Percentiles rank a stretch among this genome's conserved stretches.
phyloP scores from a whole-genome alignment of 2,113 vertebrate genomes.

The Cacatua alba region DNA sequence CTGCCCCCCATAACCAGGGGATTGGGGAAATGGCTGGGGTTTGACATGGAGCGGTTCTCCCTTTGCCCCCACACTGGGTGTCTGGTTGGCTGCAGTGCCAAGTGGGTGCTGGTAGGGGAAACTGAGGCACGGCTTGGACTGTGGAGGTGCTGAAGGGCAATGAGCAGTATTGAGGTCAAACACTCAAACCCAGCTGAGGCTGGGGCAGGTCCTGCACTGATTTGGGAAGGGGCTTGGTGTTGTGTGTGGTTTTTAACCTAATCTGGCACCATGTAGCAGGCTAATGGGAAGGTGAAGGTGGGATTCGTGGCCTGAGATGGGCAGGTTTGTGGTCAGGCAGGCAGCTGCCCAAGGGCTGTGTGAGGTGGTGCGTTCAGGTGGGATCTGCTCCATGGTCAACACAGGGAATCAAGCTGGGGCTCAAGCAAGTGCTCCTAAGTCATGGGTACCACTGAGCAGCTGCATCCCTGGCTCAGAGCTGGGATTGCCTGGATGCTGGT shows the following conservation, averaged over 20 bases:
- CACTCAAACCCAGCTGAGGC: not conserved
- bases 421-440: accelerated
- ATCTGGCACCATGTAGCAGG: accelerated
- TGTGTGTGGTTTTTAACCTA: not conserved
- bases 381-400: not conserved
- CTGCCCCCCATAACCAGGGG: not conserved
- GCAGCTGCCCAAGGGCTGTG: not conserved
- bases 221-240: accelerated
- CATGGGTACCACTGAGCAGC: too few relatives aligned
- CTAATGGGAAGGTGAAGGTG: not conserved
- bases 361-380: not conserved
- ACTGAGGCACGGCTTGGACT: not conserved
- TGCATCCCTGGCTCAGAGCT: not conserved
- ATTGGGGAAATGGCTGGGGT: not conserved
- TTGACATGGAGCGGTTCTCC: accelerated
- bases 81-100: not conserved
- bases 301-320: not conserved
- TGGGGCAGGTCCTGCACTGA: too few relatives aligned
- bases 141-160: not conserved
- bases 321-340: not conserved
- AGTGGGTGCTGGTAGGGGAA: not conserved
- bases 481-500: not conserved
- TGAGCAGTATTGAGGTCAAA: not conserved
- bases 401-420: not conserved
- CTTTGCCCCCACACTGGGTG: accelerated